These are phyloP conservation scores for Eilema depressum DNA, from an alignment of 2,888 invertebrate genomes.

Conservation along the genomic window DNA sequence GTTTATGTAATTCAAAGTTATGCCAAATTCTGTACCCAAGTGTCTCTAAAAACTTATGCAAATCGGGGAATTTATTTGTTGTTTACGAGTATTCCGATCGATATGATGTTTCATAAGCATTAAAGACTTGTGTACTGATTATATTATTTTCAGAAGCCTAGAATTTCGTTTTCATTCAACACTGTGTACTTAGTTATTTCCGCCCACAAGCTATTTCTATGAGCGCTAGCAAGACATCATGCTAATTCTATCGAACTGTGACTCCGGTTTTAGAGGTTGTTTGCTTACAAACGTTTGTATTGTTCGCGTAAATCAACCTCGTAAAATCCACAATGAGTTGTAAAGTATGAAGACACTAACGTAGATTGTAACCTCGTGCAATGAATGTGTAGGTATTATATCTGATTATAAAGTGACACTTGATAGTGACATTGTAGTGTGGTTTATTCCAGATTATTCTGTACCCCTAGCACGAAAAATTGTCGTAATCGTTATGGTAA, in stretches of 20 bases:
- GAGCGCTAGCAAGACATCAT: constrained; percentile 55
- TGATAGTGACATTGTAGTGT: constrained; percentile 3
- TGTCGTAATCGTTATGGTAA: too few species aligned
- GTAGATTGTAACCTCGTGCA: constrained; percentile 40
- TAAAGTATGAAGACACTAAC: constrained; percentile 53
- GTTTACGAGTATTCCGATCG: constrained; percentile 28
- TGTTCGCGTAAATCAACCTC: constrained; percentile 49
- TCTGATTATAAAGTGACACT: constrained; percentile 15
- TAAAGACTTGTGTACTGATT: constrained; percentile 68
- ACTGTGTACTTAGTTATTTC: constrained; percentile 37
- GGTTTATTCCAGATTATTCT: too few species aligned
- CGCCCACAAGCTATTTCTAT: constrained; percentile 69
- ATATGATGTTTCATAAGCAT: constrained; percentile 61
- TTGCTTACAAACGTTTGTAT: constrained; percentile 56
- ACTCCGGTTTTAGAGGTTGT: constrained; percentile 63
- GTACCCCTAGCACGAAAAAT: too few species aligned
- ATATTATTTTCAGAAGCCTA: constrained; percentile 60
- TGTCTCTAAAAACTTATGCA: neutral
- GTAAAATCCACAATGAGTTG: constrained; percentile 51
- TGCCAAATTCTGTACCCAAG: too few species aligned
- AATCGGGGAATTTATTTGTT: constrained; percentile 18
- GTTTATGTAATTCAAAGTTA: too few species aligned
- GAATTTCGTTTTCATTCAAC: constrained; percentile 39
- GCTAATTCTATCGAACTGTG: constrained; percentile 65
- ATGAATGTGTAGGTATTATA: neutral